These are phyloP conservation scores for Simalia tracyae DNA, from an alignment of 2,797 vertebrate species.

Conservation along the genomic window DNA sequence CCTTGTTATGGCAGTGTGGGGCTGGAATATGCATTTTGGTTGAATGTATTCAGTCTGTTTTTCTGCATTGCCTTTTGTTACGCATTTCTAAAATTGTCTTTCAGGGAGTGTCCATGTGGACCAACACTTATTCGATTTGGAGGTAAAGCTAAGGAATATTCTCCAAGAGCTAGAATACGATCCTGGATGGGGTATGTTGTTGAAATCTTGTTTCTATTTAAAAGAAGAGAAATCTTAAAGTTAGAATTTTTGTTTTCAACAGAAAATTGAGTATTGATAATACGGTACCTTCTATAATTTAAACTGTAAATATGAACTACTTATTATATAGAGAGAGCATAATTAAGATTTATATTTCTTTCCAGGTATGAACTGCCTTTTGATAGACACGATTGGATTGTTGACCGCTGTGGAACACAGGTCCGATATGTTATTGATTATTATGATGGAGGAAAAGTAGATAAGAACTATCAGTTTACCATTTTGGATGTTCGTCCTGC, in stretches of 20 bases:
- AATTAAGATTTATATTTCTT: not conserved
- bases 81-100: slow-evolving; percentile 22
- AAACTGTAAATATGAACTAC: not conserved
- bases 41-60: not conserved
- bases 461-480: slow-evolving; percentile 89
- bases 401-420: slow-evolving; percentile 91
- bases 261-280: not conserved
- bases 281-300: not conserved
- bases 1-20: not conserved
- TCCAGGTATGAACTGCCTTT: slow-evolving; percentile 93
- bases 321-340: fast-evolving
- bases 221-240: not conserved
- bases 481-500: slow-evolving; percentile 93
- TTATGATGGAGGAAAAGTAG: slow-evolving; percentile 88
- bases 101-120: slow-evolving; percentile 93
- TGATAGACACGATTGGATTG: slow-evolving; percentile 94
- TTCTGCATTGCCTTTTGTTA: not conserved
- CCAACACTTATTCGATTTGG: slow-evolving; percentile 89
- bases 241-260: not conserved
- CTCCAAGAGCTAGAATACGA: slow-evolving; percentile 89
- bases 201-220: not conserved
- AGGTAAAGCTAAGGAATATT: slow-evolving; percentile 92
- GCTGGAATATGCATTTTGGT: not conserved
- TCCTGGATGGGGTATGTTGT: slow-evolving; percentile 91
- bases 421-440: slow-evolving; percentile 96